phyloP scores from a whole-genome alignment of 2,797 vertebrate species.

The Pangasius macronema region DNA sequence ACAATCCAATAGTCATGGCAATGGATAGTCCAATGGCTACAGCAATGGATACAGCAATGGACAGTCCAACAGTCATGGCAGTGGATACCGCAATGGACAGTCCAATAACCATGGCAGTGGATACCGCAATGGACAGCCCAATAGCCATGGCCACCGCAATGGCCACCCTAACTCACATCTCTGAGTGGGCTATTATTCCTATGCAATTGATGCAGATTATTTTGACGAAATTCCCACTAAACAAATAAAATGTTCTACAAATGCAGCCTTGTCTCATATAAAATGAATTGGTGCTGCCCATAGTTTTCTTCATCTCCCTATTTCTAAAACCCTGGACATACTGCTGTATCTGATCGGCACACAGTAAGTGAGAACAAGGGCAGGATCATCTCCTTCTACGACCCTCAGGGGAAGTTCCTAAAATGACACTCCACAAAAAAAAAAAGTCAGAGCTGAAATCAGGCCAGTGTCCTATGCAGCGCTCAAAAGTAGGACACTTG shows the following conservation, averaged over 20 bases:
- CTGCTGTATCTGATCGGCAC: not conserved
- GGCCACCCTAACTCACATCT: not conserved
- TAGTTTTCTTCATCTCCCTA: not conserved
- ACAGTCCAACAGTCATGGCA: not conserved
- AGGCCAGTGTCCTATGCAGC: conserved; percentile 5
- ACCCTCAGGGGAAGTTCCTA: conserved; percentile 32
- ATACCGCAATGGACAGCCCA: not conserved
- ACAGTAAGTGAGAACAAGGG: not conserved
- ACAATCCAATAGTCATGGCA: too few species aligned
- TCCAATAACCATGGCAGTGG: not conserved
- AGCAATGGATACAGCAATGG: not conserved
- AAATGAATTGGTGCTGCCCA: not conserved
- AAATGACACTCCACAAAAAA: conserved; percentile 30
- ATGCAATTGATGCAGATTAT: too few species aligned
- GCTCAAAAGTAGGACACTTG: conserved; percentile 41
- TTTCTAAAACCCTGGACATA: not conserved
- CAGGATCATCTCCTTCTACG: conserved; percentile 13
- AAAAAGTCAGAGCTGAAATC: not conserved
- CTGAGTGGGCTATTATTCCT: not conserved
- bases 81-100: not conserved
- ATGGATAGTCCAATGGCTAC: not conserved
- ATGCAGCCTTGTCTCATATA: not conserved
- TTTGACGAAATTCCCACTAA: not conserved
- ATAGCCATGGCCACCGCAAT: not conserved
- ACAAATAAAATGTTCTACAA: not conserved